Conservation (phyloP, 2,113 vertebrate genomes). For the Lethenteron camtschaticum region DNA sequence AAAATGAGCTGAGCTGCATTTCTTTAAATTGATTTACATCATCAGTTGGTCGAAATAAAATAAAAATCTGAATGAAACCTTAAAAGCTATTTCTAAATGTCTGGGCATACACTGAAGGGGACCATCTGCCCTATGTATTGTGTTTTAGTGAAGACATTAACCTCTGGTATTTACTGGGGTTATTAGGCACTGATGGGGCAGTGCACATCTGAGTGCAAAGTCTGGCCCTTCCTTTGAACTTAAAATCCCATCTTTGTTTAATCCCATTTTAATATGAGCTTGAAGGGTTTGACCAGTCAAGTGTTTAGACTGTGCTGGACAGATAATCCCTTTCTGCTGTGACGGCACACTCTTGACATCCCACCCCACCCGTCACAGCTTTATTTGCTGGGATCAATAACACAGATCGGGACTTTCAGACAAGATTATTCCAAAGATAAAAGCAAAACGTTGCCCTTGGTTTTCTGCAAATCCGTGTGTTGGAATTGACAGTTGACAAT, state of each 20-base stretch:
- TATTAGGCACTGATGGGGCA: conserved; percentile 2
- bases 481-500: too few relatives aligned
- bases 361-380: neutral
- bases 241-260: conserved; percentile 4
- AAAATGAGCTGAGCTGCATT: too few relatives aligned
- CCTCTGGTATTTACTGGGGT: conserved; percentile 2
- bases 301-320: neutral
- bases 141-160: conserved; percentile 5
- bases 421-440: too few relatives aligned
- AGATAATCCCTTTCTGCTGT: neutral
- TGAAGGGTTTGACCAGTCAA: conserved; percentile 3
- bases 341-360: neutral
- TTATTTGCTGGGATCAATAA: too few relatives aligned
- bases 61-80: too few relatives aligned
- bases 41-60: too few relatives aligned
- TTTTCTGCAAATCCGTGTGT: too few relatives aligned
- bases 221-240: conserved; percentile 3
- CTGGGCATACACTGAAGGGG: too few relatives aligned
- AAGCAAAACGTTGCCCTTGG: too few relatives aligned
- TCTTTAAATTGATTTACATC: too few relatives aligned
- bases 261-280: conserved; percentile 5
- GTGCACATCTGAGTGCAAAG: neutral
- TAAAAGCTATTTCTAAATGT: too few relatives aligned
- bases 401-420: too few relatives aligned
- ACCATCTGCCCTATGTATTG: conserved; percentile 4